Base-by-base conservation (phyloP, 2,888 invertebrate genomes). In the Pocota personata region DNA sequence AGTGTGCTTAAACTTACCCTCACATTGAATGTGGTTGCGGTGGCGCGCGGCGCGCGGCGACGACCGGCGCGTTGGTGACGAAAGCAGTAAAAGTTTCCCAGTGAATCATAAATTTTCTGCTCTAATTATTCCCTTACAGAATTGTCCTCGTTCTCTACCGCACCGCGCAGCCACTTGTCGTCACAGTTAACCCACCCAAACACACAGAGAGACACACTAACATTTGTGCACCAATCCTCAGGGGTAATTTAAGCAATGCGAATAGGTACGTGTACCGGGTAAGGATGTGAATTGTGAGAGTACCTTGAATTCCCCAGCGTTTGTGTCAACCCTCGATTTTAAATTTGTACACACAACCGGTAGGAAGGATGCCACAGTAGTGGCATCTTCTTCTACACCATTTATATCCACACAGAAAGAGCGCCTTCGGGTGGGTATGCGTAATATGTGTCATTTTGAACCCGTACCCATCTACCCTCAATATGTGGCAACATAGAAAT, bases 91-190 rank as follows among this genome's bases (percentile, higher is more conserved):
- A 69, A 72, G n/a, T 46, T 66, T 82, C 62, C 60, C 76, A 77
- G 82, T 86, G 86, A 86, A 82, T 86, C 82, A 86, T 86, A 86
- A 76, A 86, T 77, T 86, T 72, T 86, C 86, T 72, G 86, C 86
- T 76, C 86, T 86, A 82, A 86, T 86, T 86, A 86, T 82, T 86
- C 86, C 43, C 82, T 82, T 62, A 80, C 77, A 77, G 76, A 82
- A 77, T 67, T 67, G 82, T 86, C 82, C 86, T 62, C 80, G 27
- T 84, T 75, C 43, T 48, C 19, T 48, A 32, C 66, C 50, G 16
- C 50, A 50, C 50, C 50, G 76, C 71, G 19, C 52, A 46, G 76
- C 37, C 77, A 64, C 66, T 80, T 80, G 64, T 76, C 48, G 64
- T 66, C 69, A 50, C 32, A 62, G 73, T 48, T 62, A 43, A 52